Conservation (phyloP, 2,797 vertebrate species). For the Manis crassicaudata region DNA sequence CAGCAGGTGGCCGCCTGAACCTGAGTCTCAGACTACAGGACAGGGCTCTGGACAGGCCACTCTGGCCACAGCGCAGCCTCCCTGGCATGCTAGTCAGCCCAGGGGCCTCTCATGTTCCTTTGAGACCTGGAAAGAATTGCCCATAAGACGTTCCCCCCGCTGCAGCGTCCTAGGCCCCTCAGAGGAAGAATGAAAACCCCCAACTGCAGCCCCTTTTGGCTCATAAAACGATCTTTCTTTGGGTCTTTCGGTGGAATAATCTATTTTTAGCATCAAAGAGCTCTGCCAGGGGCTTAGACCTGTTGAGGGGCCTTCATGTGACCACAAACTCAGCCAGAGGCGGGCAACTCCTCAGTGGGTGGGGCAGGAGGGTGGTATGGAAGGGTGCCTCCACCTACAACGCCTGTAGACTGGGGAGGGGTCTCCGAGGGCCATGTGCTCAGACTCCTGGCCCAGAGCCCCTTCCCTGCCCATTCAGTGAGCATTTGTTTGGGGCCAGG, state of each 20-base stretch:
- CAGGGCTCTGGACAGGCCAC: no score
- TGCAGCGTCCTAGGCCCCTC: neutral
- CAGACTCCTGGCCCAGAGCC: neutral
- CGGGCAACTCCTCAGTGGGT: neutral
- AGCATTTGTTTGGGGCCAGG: neutral
- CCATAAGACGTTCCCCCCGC: neutral
- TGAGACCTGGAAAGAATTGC: neutral
- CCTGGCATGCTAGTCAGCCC: neutral
- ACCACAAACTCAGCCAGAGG: neutral
- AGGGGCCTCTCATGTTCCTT: neutral
- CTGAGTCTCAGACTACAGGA: neutral
- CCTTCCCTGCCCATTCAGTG: neutral
- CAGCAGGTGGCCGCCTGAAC: neutral
- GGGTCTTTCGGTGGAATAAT: neutral
- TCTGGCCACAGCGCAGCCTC: accelerated
- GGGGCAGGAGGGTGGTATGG: neutral
- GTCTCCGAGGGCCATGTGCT: accelerated
- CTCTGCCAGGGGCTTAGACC: neutral
- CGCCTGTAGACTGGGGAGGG: neutral
- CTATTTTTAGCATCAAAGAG: slow-evolving; percentile 49
- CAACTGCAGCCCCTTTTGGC: neutral
- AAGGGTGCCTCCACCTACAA: neutral
- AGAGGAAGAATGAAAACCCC: slow-evolving; percentile 28
- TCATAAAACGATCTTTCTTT: slow-evolving; percentile 34
- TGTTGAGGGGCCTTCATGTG: neutral